Conservation (phyloP, 53 echinoderm and acorn worm species). For the Holothuria leucospilota region DNA sequence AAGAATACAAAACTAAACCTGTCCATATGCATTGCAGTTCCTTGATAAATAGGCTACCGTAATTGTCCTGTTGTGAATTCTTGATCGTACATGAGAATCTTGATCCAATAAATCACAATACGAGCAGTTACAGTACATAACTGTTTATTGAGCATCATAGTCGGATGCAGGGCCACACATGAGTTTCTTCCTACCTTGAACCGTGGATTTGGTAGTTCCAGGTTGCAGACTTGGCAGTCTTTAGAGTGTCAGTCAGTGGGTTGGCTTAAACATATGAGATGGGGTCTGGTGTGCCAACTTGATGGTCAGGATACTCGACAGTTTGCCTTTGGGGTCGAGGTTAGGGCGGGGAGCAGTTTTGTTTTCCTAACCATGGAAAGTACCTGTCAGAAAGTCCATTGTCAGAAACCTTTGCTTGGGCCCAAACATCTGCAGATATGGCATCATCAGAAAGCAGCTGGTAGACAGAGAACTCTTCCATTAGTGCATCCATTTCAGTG, state of each 20-base stretch:
- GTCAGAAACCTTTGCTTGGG: not conserved
- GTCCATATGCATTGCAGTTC: not conserved
- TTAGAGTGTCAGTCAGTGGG: not conserved
- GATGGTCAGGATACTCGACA: not conserved
- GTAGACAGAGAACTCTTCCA: not conserved
- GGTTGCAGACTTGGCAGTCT: not conserved
- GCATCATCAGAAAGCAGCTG: not conserved
- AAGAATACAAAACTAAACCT: not conserved
- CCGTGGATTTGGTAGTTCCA: too few relatives aligned
- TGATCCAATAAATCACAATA: too few relatives aligned
- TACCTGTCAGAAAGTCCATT: not conserved
- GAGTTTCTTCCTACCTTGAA: not conserved
- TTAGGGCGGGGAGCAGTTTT: not conserved
- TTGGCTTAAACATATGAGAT: conserved; percentile 1
- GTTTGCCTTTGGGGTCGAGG: not conserved
- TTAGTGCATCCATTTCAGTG: not conserved
- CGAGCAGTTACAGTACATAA: too few relatives aligned
- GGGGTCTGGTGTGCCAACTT: conserved; percentile 4
- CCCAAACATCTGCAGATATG: not conserved
- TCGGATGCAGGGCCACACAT: not conserved
- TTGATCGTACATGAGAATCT: not conserved
- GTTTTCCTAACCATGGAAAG: not conserved
- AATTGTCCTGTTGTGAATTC: not conserved
- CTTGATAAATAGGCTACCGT: not conserved
- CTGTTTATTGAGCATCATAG: conserved; percentile 3